Conservation (phyloP, 1,140 invertebrate species). For the Papilio polyxenes region DNA sequence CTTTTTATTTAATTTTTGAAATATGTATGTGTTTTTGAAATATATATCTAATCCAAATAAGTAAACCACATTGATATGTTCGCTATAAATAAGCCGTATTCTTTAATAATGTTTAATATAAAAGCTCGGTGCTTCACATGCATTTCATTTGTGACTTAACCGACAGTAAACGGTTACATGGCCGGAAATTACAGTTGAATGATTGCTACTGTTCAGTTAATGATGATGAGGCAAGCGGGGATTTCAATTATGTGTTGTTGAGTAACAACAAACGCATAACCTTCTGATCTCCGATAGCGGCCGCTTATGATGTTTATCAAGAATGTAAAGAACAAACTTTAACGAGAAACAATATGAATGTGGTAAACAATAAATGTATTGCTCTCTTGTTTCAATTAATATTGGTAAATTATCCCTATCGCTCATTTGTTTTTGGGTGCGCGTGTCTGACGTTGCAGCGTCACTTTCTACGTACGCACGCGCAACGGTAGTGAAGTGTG, state of each 20-base stretch:
- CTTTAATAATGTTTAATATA: slow-evolving; percentile 5
- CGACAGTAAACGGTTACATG: slow-evolving; percentile 57
- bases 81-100: not conserved
- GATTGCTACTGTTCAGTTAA: slow-evolving; percentile 51
- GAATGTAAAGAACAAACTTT: slow-evolving; percentile 45
- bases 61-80: not conserved
- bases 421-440: slow-evolving; percentile 67
- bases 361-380: slow-evolving; percentile 42
- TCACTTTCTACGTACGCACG: slow-evolving; percentile 74
- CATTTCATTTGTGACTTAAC: slow-evolving; percentile 52
- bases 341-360: not conserved
- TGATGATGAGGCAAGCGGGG: slow-evolving; percentile 41
- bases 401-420: slow-evolving; percentile 31
- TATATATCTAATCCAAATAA: not conserved
- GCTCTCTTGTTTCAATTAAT: slow-evolving; percentile 45
- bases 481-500: slow-evolving; percentile 75
- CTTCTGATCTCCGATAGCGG: slow-evolving; percentile 15
- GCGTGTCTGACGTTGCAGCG: slow-evolving; percentile 52
- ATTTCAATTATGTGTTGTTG: slow-evolving; percentile 31
- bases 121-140: slow-evolving; percentile 38
- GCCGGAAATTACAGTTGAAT: slow-evolving; percentile 64
- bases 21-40: not conserved
- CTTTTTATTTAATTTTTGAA: too few relatives aligned
- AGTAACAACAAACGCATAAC: slow-evolving; percentile 18
- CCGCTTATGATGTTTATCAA: slow-evolving; percentile 27